These are phyloP conservation scores for Tholera decimalis DNA, from an alignment of 2,888 invertebrate genomes.

Conservation along the genomic window DNA sequence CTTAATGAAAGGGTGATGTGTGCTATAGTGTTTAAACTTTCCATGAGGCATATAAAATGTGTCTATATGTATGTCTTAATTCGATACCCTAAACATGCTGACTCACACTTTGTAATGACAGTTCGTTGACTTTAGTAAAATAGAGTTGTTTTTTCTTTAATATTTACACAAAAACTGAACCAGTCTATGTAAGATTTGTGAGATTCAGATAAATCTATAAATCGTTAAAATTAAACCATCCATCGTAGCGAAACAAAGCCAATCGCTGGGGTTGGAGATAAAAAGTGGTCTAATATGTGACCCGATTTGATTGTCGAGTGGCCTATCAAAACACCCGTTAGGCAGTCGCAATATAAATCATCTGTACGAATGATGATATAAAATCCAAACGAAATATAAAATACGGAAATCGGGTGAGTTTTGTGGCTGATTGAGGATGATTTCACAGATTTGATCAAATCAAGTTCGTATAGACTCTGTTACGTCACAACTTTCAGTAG, in stretches of 20 bases:
- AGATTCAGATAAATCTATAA: constrained; percentile 14
- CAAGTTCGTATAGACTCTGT: background rate
- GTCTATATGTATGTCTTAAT: constrained; percentile 22
- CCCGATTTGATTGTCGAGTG: constrained; percentile 12
- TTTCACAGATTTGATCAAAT: background rate
- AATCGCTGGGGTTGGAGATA: constrained; percentile 5
- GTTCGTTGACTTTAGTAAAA: constrained; percentile 23
- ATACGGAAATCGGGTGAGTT: background rate
- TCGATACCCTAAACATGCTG: constrained; percentile 55
- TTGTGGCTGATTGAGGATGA: background rate
- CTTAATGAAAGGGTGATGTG: constrained; percentile 22
- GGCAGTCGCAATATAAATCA: constrained; percentile 28
- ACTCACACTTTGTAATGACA: constrained; percentile 64
- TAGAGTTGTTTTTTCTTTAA: constrained; percentile 8
- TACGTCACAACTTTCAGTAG: background rate
- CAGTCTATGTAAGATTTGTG: background rate
- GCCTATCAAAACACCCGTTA: constrained; percentile 6
- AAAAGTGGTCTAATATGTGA: constrained; percentile 25
- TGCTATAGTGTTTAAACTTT: constrained; percentile 22
- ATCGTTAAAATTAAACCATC: constrained; percentile 27
- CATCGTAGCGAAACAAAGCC: constrained; percentile 23
- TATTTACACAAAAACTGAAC: background rate
- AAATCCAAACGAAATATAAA: constrained; percentile 3
- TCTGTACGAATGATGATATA: background rate
- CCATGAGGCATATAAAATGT: constrained; percentile 16